Conservation (phyloP, 2,888 invertebrate genomes). For the Xestoiulus laeticollis region DNA sequence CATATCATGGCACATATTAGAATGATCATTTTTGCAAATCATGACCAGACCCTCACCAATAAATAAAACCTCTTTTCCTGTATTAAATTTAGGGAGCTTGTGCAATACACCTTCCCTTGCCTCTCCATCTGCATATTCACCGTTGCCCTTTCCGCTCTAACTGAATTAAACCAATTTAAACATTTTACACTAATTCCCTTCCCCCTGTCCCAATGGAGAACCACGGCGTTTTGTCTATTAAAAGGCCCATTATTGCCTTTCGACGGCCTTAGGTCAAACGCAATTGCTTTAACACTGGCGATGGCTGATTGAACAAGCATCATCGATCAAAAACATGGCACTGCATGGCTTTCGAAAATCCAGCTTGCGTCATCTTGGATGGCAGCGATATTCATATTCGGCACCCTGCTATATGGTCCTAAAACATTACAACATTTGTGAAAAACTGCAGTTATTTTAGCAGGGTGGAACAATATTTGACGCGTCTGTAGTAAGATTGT, state of each 20-base stretch:
- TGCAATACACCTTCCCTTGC: not conserved
- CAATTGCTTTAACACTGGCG: conserved; percentile 46
- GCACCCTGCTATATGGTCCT: not conserved
- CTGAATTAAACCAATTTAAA: conserved; percentile 51
- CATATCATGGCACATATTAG: conserved; percentile 1
- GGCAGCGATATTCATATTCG: not conserved
- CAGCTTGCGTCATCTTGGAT: not conserved
- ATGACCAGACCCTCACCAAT: conserved; percentile 16
- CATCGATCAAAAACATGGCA: conserved; percentile 46
- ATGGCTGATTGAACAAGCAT: conserved; percentile 40
- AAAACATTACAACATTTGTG: too few species aligned
- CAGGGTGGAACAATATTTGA: not conserved
- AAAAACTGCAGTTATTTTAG: too few species aligned
- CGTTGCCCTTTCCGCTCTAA: not conserved
- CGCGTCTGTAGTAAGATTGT: not conserved
- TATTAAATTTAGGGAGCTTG: not conserved
- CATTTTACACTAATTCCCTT: conserved; percentile 48
- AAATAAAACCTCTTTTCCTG: not conserved
- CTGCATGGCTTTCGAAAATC: not conserved
- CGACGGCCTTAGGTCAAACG: conserved; percentile 50
- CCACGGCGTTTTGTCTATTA: not conserved
- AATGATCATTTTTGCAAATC: not conserved
- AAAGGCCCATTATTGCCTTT: conserved; percentile 49
- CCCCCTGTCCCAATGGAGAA: conserved; percentile 41
- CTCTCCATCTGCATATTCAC: not conserved